Evolutionary conservation across 2,797 vertebrate species (phyloP).

Genomic region (Rallus crepitans): DNA sequence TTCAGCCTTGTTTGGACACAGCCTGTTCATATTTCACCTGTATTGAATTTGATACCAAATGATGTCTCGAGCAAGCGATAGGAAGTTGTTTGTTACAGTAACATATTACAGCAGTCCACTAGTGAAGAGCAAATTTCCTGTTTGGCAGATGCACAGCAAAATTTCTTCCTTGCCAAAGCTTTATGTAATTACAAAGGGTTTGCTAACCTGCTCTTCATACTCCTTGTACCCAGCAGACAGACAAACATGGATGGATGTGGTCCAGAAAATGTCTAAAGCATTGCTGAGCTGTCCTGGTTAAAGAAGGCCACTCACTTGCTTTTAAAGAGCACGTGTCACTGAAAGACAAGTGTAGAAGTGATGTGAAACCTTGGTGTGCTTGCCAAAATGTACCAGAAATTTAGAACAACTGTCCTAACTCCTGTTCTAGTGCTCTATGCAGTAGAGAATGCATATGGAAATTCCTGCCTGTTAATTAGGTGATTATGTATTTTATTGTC

Average conservation of each 20-base stretch:
- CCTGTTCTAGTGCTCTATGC: fast-evolving
- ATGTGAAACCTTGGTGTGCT: not conserved
- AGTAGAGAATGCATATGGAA: not conserved
- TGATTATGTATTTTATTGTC: not conserved
- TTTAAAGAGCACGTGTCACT: not conserved
- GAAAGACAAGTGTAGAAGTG: not conserved
- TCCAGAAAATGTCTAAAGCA: not conserved
- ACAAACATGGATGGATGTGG: not conserved
- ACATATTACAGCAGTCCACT: not conserved
- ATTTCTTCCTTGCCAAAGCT: not conserved
- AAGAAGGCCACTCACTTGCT: not conserved
- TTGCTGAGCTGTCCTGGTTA: not conserved
- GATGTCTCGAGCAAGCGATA: not conserved
- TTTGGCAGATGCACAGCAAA: not conserved
- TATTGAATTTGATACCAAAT: not conserved
- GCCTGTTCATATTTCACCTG: not conserved
- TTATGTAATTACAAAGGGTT: not conserved
- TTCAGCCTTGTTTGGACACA: not conserved
- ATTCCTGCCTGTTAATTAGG: not conserved
- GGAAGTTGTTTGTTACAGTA: not conserved
- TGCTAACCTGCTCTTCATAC: not conserved
- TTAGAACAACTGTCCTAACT: not conserved
- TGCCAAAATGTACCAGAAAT: not conserved
- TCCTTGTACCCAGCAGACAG: not conserved
- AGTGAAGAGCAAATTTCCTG: not conserved